Percentiles rank a stretch among this genome's conserved stretches.
Evolutionary conservation across 2,888 invertebrate species (phyloP).

Genomic region (Hydroisotoma schaefferi): DNA sequence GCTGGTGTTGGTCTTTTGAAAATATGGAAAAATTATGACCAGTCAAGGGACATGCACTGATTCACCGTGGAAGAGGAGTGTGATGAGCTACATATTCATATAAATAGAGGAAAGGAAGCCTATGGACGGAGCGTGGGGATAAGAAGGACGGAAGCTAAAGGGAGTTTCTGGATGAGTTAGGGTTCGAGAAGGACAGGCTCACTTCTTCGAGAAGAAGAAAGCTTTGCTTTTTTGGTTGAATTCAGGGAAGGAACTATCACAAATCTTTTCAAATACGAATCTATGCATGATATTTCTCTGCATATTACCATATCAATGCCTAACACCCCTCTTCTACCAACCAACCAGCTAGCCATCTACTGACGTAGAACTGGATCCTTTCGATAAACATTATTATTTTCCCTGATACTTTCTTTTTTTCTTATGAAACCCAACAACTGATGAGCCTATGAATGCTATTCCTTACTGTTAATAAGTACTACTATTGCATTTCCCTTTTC

Average conservation of each 20-base stretch:
- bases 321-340: too few species aligned
- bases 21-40: constrained; percentile 6
- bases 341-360: too few species aligned
- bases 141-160: background rate
- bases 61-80: background rate
- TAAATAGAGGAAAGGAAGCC: background rate
- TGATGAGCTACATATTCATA: background rate
- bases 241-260: constrained; percentile 38
- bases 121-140: background rate
- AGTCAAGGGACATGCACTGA: background rate
- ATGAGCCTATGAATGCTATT: too few species aligned
- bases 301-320: constrained; percentile 37
- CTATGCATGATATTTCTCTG: constrained; percentile 31
- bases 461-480: too few species aligned
- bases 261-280: constrained; percentile 40
- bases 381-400: constrained; percentile 17
- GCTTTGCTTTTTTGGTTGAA: background rate
- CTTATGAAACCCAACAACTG: too few species aligned
- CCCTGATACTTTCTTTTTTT: too few species aligned
- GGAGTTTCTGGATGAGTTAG: background rate
- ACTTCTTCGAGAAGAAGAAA: background rate
- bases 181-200: background rate
- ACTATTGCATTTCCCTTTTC: too few species aligned
- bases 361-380: background rate
- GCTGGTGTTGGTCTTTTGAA: too few species aligned